These are phyloP conservation scores for Schizopygopsis malacanthus DNA, from an alignment of 2,797 vertebrate species.

Conservation along the genomic window DNA sequence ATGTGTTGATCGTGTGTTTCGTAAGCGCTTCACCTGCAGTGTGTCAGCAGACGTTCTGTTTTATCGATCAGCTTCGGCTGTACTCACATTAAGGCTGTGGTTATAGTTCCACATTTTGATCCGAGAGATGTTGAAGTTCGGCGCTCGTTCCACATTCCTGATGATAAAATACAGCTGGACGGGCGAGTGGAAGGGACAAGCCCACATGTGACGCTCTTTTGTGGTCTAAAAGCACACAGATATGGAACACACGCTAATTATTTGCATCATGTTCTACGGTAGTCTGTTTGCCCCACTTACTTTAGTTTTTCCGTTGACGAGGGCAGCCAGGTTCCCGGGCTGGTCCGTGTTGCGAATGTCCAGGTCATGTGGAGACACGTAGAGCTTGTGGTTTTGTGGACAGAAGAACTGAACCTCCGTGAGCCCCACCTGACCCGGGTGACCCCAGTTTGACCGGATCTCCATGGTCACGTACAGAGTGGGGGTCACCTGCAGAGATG, in stretches of 20 bases:
- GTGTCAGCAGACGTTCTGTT: not conserved
- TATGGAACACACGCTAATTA: not conserved
- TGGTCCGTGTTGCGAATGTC: slow-evolving; percentile 85
- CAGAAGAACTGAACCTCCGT: slow-evolving; percentile 94
- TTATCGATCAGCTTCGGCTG: not conserved
- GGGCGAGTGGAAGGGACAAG: slow-evolving; percentile 87
- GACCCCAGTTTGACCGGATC: slow-evolving; percentile 96
- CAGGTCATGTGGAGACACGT: slow-evolving; percentile 90
- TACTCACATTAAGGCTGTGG: slow-evolving; percentile 83
- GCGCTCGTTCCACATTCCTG: slow-evolving; percentile 82
- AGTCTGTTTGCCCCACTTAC: slow-evolving; percentile 66
- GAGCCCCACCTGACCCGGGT: slow-evolving; percentile 82
- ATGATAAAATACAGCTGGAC: slow-evolving; percentile 93
- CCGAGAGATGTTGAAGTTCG: slow-evolving; percentile 85
- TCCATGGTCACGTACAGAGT: slow-evolving; percentile 92
- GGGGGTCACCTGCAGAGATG: slow-evolving; percentile 74
- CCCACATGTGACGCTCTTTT: slow-evolving; percentile 86
- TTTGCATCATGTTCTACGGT: not conserved
- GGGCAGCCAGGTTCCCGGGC: slow-evolving; percentile 83
- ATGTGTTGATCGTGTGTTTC: not conserved
- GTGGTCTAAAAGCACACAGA: slow-evolving; percentile 75
- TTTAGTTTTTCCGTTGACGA: slow-evolving; percentile 85
- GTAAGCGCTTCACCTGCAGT: not conserved
- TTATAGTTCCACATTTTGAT: slow-evolving; percentile 97
- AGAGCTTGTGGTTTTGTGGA: slow-evolving; percentile 79